Base-by-base conservation (phyloP, 2,797 vertebrate genomes). In the Silurus aristotelis region DNA sequence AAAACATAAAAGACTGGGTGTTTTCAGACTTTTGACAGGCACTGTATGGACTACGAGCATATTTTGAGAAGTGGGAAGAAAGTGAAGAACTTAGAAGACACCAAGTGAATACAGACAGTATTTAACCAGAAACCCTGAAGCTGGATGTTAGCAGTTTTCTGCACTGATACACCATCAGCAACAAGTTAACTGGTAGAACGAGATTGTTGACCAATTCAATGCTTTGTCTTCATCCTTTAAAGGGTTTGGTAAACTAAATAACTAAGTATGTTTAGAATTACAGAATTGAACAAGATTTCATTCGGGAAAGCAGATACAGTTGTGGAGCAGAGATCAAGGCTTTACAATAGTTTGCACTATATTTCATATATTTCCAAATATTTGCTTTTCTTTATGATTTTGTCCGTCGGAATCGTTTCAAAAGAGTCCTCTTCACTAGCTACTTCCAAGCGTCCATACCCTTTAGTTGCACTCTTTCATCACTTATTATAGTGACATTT, bases 401-500 rank as follows among this genome's bases (percentile, higher is more conserved):
- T 60, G 25, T 60, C 31, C 20, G 4, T 61, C 31, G 22, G 48
- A 64, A 22, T 22, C 38, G 17, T 79, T 79, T 79, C 76, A 22
- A 38, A n/a, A 46, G 10, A 79, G 22, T 25, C 43, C 38, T 80
- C 38, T 46, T 38, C 7, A 66, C 20, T 64, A 46, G 25, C 27
- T 31, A 78, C 20, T 38, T 27, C n/a, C 20, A 25, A 64, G 19
- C 76, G 3, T 22, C 46, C 14, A 7, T 14, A 80, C 6, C 5
- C 46, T 79, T 64, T 64, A 64, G 6, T 46, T 80, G 8, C 27
- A 14, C 79, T 67, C 27, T 17, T 60, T 84, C 20, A 27, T 84
- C 71, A 46, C 25, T 48, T 72, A 31, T 25, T 58, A 61, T 17
- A 71, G 72, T 56, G 61, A 9, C 46, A 14, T 63, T 84, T 52